These are phyloP conservation scores for Cercopithecus mona DNA, from an alignment of 2,113 vertebrate species.

Conservation along the genomic window DNA sequence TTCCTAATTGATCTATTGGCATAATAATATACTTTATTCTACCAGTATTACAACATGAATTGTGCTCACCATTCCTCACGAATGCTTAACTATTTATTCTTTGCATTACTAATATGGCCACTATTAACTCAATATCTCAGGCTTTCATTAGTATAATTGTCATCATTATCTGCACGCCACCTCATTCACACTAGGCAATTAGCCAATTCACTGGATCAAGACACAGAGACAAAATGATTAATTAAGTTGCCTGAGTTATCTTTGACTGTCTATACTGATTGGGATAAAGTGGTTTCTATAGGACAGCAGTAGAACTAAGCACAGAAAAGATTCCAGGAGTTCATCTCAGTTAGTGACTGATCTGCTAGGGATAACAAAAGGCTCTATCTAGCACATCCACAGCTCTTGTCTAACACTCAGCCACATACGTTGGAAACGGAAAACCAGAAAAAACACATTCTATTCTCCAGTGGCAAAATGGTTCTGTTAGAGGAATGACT, in stretches of 20 bases:
- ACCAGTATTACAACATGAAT: neutral
- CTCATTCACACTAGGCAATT: neutral
- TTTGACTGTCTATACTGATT: neutral
- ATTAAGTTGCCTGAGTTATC: neutral
- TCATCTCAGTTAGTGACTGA: no score
- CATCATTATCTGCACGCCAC: neutral
- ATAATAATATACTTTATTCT: neutral
- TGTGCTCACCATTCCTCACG: neutral
- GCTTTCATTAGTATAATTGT: neutral
- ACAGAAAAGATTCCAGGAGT: neutral
- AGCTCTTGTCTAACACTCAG: neutral
- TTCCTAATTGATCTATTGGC: neutral
- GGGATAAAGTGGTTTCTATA: neutral
- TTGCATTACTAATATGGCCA: neutral
- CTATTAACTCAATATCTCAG: neutral
- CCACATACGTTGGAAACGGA: neutral
- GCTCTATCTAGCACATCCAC: fast-evolving
- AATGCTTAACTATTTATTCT: neutral
- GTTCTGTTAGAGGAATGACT: neutral
- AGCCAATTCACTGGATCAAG: neutral
- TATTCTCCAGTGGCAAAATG: neutral
- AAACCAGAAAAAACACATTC: neutral
- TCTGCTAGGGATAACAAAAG: neutral
- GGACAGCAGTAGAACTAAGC: neutral
- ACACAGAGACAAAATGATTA: neutral